Evolutionary conservation across 2,888 invertebrate genomes (phyloP), one percentile per base, ranked within the genome.

Genomic region (Pollenia labialis): DNA sequence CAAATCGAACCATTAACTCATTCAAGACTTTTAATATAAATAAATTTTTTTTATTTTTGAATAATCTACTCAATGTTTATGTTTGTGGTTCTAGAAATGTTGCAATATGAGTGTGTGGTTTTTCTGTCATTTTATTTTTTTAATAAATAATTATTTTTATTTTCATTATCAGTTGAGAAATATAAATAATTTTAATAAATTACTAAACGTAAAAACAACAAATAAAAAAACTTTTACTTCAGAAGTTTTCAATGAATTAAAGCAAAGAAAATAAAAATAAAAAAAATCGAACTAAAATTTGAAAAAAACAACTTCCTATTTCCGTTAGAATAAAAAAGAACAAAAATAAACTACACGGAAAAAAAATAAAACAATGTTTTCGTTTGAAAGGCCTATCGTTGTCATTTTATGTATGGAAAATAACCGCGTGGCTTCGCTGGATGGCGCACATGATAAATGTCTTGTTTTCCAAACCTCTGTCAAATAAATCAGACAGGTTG

Each of bases 301-400:
- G 60, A 16, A 16, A n/a, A 42, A 62, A 71, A 64, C 18, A 64
- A 62, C 60, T 72, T 81, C 64, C 64, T 56, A 56, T 72, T 72
- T 81, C 56, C 64, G 64, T 72, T 72, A 46, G 46, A 71, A 71
- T 44, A 6, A 50, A 46, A n/a, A 56, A 32, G 12, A 11, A 12
- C 9, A 48, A 54, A 58, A 40, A 32, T 32, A 32, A 32, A 50
- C n/a, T 50, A 60, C 60, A 50, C 32, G 0, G 32, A 60, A 32
- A 60, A 48, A 74, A 40, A 10, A 11, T 32, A 71, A 8, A 44
- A 71, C 56, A 32, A 32, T 32, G 32, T 6, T 6, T 32, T 32
- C 32, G 32, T 32, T 32, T 32, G 3, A 32, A 32, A 32, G 1
- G 4, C 3, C 32, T 32, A 32, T 32, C 32, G 32, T 2, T 32